These are phyloP conservation scores for Gobiocypris rarus DNA, from an alignment of 2,113 vertebrate species.

Conservation along the genomic window DNA sequence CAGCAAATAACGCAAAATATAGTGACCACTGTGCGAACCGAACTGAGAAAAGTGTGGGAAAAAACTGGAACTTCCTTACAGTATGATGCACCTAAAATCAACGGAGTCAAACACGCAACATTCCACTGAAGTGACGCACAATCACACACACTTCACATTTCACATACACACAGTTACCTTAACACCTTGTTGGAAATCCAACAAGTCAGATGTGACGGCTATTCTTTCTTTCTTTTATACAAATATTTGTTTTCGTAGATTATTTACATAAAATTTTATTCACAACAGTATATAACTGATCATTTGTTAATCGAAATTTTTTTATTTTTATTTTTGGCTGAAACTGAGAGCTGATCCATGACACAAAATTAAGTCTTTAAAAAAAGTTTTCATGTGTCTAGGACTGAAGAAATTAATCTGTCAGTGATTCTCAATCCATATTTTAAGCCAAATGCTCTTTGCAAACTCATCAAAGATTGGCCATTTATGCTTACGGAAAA, in stretches of 20 bases:
- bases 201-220: background rate
- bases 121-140: background rate
- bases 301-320: background rate
- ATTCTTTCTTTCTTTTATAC: background rate
- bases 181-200: background rate
- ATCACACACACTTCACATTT: background rate
- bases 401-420: background rate
- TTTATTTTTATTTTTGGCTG: background rate
- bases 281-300: background rate
- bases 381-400: background rate
- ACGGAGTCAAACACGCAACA: background rate
- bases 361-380: too few relatives aligned
- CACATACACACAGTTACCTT: background rate
- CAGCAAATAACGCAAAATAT: background rate
- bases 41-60: background rate
- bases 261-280: constrained; percentile 22
- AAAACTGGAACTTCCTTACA: constrained; percentile 12
- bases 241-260: constrained; percentile 4
- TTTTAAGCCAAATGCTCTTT: background rate
- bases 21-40: background rate
- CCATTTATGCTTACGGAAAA: background rate
- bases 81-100: constrained; percentile 7
- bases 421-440: background rate
- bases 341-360: background rate
- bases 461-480: background rate